These are phyloP conservation scores for Oreochromis aureus DNA, from an alignment of 2,113 vertebrate species.

Conservation along the genomic window DNA sequence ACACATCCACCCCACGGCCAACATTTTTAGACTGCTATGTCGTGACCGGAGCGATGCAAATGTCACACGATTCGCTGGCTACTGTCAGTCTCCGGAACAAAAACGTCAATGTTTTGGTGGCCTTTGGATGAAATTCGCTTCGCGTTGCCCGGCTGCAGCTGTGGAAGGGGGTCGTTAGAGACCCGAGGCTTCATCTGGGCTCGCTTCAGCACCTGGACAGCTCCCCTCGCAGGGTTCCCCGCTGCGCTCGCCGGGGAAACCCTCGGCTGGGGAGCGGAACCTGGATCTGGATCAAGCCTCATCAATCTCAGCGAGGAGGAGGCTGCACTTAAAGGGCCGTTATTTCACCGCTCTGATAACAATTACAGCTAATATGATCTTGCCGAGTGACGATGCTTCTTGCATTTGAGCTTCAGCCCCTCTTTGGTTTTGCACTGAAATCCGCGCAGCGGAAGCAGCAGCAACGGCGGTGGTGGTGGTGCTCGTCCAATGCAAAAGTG, in stretches of 20 bases:
- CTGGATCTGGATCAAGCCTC: constrained; percentile 3
- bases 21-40: constrained; percentile 40
- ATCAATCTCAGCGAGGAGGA: not conserved
- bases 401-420: constrained; percentile 28
- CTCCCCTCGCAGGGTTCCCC: constrained; percentile 60
- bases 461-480: not conserved
- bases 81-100: constrained; percentile 24
- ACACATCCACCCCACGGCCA: constrained; percentile 5
- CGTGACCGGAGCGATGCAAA: constrained; percentile 67
- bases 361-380: constrained; percentile 20
- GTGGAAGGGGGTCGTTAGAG: not conserved
- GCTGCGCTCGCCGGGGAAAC: constrained; percentile 63
- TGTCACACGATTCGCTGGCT: constrained; percentile 50
- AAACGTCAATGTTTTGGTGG: constrained; percentile 43
- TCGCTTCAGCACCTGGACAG: constrained; percentile 64
- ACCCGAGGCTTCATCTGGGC: constrained; percentile 7
- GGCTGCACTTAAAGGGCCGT: not conserved
- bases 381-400: constrained; percentile 46
- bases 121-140: constrained; percentile 27
- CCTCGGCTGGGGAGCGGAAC: constrained; percentile 39
- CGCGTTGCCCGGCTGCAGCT: not conserved
- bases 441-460: constrained; percentile 32
- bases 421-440: constrained; percentile 42
- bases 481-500: constrained; percentile 51
- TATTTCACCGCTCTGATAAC: not conserved